A percentile compares a stretch with the other conserved stretches of the same genome.
These are phyloP conservation scores for Lithobates pipiens DNA, from an alignment of 2,797 vertebrate species.

Conservation along the genomic window DNA sequence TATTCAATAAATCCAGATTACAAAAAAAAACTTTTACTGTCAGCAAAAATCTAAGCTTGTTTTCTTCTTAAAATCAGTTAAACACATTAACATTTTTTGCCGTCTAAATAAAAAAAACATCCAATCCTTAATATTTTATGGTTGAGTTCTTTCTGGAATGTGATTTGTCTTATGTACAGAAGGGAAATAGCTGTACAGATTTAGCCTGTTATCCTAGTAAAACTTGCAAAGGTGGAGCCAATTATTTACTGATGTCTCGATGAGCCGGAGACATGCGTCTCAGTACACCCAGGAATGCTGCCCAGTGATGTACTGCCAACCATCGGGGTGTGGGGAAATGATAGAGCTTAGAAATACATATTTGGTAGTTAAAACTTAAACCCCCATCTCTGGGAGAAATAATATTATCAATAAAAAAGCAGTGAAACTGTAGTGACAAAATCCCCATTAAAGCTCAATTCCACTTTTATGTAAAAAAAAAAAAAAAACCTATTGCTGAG, in stretches of 20 bases:
- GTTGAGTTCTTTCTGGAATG: constrained; percentile 25
- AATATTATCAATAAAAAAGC: background rate
- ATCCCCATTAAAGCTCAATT: too few species aligned
- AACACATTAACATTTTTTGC: constrained; percentile 47
- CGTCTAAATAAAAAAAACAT: constrained; percentile 15
- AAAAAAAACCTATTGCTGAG: too few species aligned
- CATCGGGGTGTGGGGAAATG: background rate
- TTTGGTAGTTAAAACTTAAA: background rate
- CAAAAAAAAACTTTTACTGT: constrained; percentile 15
- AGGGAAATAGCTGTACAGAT: constrained; percentile 19
- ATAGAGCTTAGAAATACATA: constrained; percentile 1
- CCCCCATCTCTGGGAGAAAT: background rate
- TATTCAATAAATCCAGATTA: constrained; percentile 24
- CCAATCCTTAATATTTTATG: constrained; percentile 8
- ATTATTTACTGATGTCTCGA: constrained; percentile 20
- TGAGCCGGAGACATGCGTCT: constrained; percentile 14
- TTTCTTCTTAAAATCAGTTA: constrained; percentile 29
- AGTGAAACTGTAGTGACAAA: background rate
- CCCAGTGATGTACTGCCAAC: constrained; percentile 27
- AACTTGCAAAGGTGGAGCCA: constrained; percentile 20
- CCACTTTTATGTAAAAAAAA: too few species aligned
- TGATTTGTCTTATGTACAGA: constrained; percentile 24
- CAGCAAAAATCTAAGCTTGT: constrained; percentile 29
- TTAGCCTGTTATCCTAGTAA: constrained; percentile 29
- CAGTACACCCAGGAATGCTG: background rate